Percentiles rank a stretch among this genome's conserved stretches.
Evolutionary conservation across 2,888 invertebrate genomes (phyloP).

Genomic region (Drymonia ruficornis): DNA sequence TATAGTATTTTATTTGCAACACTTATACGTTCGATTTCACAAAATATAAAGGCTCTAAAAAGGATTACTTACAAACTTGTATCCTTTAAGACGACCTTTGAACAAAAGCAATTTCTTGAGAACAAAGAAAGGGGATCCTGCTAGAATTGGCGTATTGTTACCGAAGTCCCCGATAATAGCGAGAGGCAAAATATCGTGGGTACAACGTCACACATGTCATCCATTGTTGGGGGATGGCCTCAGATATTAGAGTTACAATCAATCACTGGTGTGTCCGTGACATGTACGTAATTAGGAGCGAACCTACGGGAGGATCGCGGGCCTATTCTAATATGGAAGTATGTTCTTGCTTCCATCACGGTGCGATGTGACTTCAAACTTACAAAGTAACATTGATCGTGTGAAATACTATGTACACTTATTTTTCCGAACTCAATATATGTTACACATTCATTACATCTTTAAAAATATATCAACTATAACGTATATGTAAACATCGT

Average conservation of each 20-base stretch:
- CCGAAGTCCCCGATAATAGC: conserved; percentile 34
- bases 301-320: conserved; percentile 48
- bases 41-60: conserved; percentile 4
- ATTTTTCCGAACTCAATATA: too few species aligned
- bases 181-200: conserved; percentile 50
- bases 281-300: conserved; percentile 77
- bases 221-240: conserved; percentile 69
- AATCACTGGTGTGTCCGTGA: conserved; percentile 78
- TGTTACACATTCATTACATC: too few species aligned
- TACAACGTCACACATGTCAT: conserved; percentile 64
- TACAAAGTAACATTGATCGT: too few species aligned
- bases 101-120: conserved; percentile 37
- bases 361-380: conserved; percentile 6
- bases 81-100: conserved; percentile 25
- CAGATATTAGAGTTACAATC: conserved; percentile 80
- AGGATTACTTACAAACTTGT: conserved; percentile 25
- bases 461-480: too few species aligned
- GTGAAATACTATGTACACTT: too few species aligned
- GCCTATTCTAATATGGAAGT: conserved; percentile 43
- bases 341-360: conserved; percentile 18
- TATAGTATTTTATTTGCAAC: neutral
- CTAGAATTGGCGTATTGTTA: conserved; percentile 37
- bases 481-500: too few species aligned
- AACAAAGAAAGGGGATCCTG: conserved; percentile 37
- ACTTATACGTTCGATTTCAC: neutral